Evolutionary conservation across 2,888 invertebrate species (phyloP), one percentile per base, ranked within the genome.

Genomic region (Hypomecis punctinalis): DNA sequence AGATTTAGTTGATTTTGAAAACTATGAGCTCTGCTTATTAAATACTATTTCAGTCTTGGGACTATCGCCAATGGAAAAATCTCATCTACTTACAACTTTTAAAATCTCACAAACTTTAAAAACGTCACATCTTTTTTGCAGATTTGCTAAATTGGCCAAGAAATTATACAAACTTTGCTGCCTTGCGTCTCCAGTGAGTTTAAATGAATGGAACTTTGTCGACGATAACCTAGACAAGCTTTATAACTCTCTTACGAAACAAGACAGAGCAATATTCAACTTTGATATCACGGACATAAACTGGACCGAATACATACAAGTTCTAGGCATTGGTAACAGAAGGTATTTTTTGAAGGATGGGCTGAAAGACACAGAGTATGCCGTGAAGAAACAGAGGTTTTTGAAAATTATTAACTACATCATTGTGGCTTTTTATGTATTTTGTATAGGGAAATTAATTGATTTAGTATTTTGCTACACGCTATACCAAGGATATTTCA

Each of bases 231-330:
- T 63, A 1, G 45, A 54, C 5, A 54, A 43, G 9, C 13, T 71
- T n/a, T 39, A 61, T 35, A 35, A 60, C 5, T 37, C 49, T 9
- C n/a, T 72, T 39, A 66, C 70, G 5, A 43, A 70, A 10, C 58
- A 58, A 0, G 75, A 75, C 51, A 61, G 61, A 46, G 23, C n/a
- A 0, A 65, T 72, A 0, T 75, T 68, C 42, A 65, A 71, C 47
- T 73, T 69, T 46, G 68, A 75, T 39, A 4, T 72, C 2, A 51
- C 13, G 0, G 35, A n/a, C 3, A 57, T 75, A 5, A 39, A 71
- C 13, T 67, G 69, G 69, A 10, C 23, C 0, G 69, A 69, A 10
- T 67, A 9, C 6, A 5, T 56, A 0, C 6, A 9, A 1, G 11
- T 67, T 0, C 54, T 65, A 52, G 8, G 35, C 1, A 35, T 67